phyloP scores from a whole-genome alignment of 2,797 vertebrate species.

The Syndactyla subalaris region DNA sequence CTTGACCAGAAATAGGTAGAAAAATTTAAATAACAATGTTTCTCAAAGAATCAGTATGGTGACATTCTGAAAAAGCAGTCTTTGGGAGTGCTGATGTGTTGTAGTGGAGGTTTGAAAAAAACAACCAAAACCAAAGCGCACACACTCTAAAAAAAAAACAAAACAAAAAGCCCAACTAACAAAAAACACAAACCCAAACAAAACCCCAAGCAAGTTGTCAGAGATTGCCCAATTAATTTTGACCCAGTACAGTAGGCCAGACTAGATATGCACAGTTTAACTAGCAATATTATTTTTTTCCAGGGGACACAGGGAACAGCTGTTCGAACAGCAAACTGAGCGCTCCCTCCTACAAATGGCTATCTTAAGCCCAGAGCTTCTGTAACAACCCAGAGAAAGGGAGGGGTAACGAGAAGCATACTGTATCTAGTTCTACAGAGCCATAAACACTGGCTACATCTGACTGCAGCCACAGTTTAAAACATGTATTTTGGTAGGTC shows the following conservation, averaged over 20 bases:
- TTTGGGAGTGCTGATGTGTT: not conserved
- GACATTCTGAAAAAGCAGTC: not conserved
- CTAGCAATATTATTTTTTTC: not conserved
- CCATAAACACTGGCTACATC: not conserved
- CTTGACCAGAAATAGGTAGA: not conserved
- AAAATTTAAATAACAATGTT: constrained; percentile 17
- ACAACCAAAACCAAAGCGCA: not conserved
- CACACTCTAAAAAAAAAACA: no score
- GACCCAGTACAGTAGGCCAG: not conserved
- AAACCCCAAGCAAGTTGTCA: not conserved
- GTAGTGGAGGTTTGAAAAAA: not conserved
- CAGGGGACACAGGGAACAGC: not conserved
- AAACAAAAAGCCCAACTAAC: not conserved
- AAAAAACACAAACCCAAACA: not conserved
- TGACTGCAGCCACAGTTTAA: not conserved
- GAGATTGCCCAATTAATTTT: not conserved
- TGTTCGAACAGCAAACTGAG: not conserved
- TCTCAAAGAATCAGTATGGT: not conserved
- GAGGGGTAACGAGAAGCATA: not conserved
- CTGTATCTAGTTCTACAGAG: not conserved
- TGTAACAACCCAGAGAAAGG: not conserved
- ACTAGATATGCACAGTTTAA: not conserved
- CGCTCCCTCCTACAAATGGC: not conserved
- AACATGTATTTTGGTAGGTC: not conserved
- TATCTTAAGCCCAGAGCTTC: not conserved